Conservation (phyloP, 1,140 invertebrate species). For the Meteorus sp. region DNA sequence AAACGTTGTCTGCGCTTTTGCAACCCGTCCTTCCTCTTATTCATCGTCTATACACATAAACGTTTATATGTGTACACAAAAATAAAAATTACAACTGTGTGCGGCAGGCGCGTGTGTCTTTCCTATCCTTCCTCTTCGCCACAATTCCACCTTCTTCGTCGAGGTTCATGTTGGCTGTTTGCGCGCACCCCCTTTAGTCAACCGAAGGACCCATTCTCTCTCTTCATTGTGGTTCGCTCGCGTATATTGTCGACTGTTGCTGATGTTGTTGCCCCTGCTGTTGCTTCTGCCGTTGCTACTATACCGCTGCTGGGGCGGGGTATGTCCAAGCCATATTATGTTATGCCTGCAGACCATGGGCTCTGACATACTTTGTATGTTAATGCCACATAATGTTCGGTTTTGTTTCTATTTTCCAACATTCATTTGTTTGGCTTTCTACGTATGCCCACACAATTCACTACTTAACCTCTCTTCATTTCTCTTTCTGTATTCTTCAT, state of each 20-base stretch:
- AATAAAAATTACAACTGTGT: too few relatives aligned
- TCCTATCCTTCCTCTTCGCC: too few relatives aligned
- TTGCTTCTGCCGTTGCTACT: constrained; percentile 4
- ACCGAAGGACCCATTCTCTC: too few relatives aligned
- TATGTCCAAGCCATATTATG: constrained; percentile 54
- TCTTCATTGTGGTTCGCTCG: constrained; percentile 32
- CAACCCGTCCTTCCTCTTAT: too few relatives aligned
- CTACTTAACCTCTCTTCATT: constrained; percentile 5
- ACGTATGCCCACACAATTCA: too few relatives aligned
- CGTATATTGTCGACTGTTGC: constrained; percentile 8
- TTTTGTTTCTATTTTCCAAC: constrained; percentile 56
- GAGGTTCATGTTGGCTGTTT: too few relatives aligned
- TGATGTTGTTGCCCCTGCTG: background rate
- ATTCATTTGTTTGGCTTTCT: constrained; percentile 54
- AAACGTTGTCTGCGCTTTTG: too few relatives aligned
- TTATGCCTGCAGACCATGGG: constrained; percentile 52
- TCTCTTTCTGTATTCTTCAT: background rate
- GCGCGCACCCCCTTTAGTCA: too few relatives aligned
- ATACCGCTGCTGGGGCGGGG: constrained; percentile 31
- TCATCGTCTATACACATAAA: too few relatives aligned
- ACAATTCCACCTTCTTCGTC: too few relatives aligned
- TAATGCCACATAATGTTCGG: constrained; percentile 60
- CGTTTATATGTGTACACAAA: too few relatives aligned
- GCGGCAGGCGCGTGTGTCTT: too few relatives aligned
- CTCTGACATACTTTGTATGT: constrained; percentile 61